Base-by-base conservation (phyloP, 1,140 invertebrate genomes). In the Formica selysi region DNA sequence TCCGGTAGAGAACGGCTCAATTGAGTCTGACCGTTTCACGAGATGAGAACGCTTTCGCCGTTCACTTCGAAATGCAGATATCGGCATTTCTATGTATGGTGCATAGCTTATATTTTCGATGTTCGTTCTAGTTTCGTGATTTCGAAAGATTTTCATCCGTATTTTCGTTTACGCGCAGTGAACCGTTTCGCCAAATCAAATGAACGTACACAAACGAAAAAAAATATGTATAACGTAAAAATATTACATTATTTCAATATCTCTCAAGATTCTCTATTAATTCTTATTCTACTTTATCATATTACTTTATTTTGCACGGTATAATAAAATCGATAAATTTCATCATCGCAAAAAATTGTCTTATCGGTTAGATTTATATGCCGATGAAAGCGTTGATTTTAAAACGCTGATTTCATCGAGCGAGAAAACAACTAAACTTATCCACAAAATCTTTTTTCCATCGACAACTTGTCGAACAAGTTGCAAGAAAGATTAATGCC, bases 401-500 rank as follows among this genome's bases (percentile, higher is more conserved):
- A n/a, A n/a, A n/a, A n/a, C 32, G 16, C 13, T 19, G n/a, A 48
- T 83, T 41, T 22, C 29, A 32, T 59, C 79, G 38, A 67, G 13
- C 32, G 62, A 61, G 22, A 36, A 10, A 22, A 73, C 8, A 61
- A 57, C 38, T n/a, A 26, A 83, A 48, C 19, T 74, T 44, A 73
- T 32, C 54, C 36, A 11, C 19, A 6, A 26, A 54, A 73, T 81
- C 57, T 71, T 68, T 68, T 61, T 26, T 36, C 19, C 79, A 44
- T 73, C 68, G 54, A 73, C 67, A 81, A 81, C 67, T 81, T 57
- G 19, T 61, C 26, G 54, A 38, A 22, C 79, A 74, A 83, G 68
- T 83, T 83, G 68, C 54, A 36, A 19, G 68, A 73, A 74, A 83
- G 68, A 83, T 83, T 83, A 83, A 83, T 61, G 41, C n/a, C 68